Percentiles rank a stretch among this genome's conserved stretches.
These are phyloP conservation scores for Potorous gilbertii DNA, from an alignment of 2,797 vertebrate species.

Conservation along the genomic window DNA sequence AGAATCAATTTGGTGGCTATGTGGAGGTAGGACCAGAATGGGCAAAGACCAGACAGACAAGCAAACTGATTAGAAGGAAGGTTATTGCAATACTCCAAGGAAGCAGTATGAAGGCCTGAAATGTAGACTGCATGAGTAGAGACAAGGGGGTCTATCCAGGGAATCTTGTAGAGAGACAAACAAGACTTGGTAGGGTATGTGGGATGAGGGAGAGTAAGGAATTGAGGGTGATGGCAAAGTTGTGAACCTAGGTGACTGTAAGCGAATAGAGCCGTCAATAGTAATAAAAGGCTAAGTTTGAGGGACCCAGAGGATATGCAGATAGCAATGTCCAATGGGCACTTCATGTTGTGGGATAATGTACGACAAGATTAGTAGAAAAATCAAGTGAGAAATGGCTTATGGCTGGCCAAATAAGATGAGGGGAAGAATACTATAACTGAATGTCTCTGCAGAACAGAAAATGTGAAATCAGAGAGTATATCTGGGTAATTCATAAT, in stretches of 20 bases:
- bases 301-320: neutral
- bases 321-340: neutral
- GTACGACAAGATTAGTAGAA: neutral
- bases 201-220: neutral
- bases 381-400: neutral
- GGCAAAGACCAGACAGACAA: neutral
- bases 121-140: neutral
- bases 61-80: neutral
- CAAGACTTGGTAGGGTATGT: neutral
- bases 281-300: neutral
- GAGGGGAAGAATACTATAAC: neutral
- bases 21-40: neutral
- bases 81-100: neutral
- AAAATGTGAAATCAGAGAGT: neutral
- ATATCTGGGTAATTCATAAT: neutral
- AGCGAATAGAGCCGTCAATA: neutral
- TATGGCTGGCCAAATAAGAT: neutral
- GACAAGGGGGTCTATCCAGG: neutral
- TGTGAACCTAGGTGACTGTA: neutral
- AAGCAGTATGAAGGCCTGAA: neutral
- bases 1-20: neutral
- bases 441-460: neutral
- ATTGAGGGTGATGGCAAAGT: neutral
- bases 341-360: neutral
- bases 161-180: neutral